These are phyloP conservation scores for Ladona fulva DNA, from an alignment of 1,140 invertebrate species.

Conservation along the genomic window DNA sequence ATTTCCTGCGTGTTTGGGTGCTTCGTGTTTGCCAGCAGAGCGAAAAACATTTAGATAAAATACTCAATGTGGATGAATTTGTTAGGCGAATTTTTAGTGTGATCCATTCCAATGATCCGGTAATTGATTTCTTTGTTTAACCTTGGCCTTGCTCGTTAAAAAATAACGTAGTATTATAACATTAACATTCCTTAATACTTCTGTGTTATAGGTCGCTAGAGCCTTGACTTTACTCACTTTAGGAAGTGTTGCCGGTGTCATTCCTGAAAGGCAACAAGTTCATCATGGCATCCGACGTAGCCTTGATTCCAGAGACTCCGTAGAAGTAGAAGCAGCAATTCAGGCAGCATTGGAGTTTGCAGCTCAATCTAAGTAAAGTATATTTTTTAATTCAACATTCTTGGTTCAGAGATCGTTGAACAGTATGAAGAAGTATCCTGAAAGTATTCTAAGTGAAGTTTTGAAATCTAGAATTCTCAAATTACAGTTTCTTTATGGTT, in stretches of 20 bases:
- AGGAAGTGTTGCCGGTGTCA: constrained; percentile 84
- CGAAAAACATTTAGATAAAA: constrained; percentile 94
- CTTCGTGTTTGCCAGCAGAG: constrained; percentile 88
- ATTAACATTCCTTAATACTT: no score
- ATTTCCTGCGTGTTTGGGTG: constrained; percentile 90
- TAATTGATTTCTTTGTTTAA: constrained; percentile 25
- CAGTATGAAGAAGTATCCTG: no score
- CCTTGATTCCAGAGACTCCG: constrained; percentile 87
- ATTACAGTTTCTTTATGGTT: no score
- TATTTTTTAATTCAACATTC: no score
- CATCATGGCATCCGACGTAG: constrained; percentile 88
- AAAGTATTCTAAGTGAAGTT: no score
- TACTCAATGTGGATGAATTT: constrained; percentile 93
- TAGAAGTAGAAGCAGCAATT: constrained; percentile 93
- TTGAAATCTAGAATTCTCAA: no score
- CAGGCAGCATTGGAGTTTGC: constrained; percentile 90
- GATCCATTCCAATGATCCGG: constrained; percentile 93
- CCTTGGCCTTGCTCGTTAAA: no score
- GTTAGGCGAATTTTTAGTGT: constrained; percentile 87
- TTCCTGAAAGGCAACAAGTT: constrained; percentile 86
- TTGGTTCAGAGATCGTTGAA: no score
- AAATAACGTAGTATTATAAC: no score
- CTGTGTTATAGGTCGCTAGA: constrained; percentile 53
- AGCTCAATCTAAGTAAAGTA: constrained; percentile 43
- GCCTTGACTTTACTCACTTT: constrained; percentile 82